Evolutionary conservation across 2,888 invertebrate genomes (phyloP).

Genomic region (Rhopalosiphum nymphaeae): DNA sequence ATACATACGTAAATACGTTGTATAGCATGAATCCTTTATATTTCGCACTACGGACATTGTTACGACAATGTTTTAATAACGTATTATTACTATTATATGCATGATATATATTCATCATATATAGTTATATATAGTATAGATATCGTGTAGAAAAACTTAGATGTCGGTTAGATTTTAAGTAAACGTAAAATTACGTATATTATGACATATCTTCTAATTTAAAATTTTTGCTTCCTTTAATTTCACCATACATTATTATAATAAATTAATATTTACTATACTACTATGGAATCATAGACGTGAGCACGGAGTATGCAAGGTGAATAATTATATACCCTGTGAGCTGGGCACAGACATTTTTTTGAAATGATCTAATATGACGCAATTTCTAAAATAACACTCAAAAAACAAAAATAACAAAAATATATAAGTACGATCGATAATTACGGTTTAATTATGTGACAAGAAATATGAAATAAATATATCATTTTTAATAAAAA

Average conservation of each 20-base stretch:
- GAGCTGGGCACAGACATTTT: no score
- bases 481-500: no score
- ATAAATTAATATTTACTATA: no score
- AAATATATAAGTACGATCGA: no score
- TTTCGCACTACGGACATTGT: slow-evolving; percentile 68
- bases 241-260: neutral
- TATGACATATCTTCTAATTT: neutral
- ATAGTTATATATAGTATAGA: neutral
- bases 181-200: neutral
- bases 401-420: no score
- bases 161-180: neutral
- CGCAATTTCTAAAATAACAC: no score
- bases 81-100: neutral
- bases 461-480: no score
- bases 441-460: no score
- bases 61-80: neutral
- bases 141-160: neutral
- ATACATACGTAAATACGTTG: slow-evolving; percentile 65
- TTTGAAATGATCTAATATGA: no score
- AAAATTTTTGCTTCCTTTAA: neutral
- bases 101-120: neutral
- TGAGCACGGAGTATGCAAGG: no score
- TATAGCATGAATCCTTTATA: slow-evolving; percentile 11
- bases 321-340: no score
- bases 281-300: no score